phyloP scores from a whole-genome alignment of 2,888 invertebrate species.

The Synanthedon vespiformis region DNA sequence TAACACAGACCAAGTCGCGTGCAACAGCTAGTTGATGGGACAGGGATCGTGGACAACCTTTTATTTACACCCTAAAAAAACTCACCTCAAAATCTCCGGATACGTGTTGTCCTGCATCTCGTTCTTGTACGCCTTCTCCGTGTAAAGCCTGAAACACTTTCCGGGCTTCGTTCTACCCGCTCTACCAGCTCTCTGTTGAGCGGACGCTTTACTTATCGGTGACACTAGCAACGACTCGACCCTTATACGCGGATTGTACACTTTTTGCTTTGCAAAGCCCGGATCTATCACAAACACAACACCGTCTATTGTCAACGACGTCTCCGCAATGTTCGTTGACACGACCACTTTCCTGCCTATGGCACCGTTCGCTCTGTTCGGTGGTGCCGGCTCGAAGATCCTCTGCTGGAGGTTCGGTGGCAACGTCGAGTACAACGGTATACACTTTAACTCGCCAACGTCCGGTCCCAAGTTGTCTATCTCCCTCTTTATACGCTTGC shows the following conservation, averaged over 20 bases:
- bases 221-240: conserved; percentile 98
- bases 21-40: too few relatives aligned
- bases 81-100: conserved; percentile 84
- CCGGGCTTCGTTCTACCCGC: conserved; percentile 98
- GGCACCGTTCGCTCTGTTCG: conserved; percentile 88
- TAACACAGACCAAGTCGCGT: too few relatives aligned
- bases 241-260: conserved; percentile 86
- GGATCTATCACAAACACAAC: conserved; percentile 99
- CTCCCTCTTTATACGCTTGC: conserved; percentile 96
- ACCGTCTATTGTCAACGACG: conserved; percentile 98
- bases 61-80: conserved; percentile 2
- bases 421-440: conserved; percentile 97
- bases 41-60: too few relatives aligned
- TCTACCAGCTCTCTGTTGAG: conserved; percentile 97
- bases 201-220: conserved; percentile 98
- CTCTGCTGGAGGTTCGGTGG: conserved; percentile 97
- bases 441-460: conserved; percentile 97
- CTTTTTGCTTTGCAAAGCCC: conserved; percentile 99
- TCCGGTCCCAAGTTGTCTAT: conserved; percentile 95
- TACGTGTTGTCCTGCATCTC: conserved; percentile 99
- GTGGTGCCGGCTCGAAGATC: conserved; percentile 97
- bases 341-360: conserved; percentile 95
- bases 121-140: conserved; percentile 90
- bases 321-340: conserved; percentile 99
- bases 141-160: conserved; percentile 96